Evolutionary conservation across 2,113 vertebrate species (phyloP), one percentile per base, ranked within the genome.

Genomic region (Antechinus flavipes): DNA sequence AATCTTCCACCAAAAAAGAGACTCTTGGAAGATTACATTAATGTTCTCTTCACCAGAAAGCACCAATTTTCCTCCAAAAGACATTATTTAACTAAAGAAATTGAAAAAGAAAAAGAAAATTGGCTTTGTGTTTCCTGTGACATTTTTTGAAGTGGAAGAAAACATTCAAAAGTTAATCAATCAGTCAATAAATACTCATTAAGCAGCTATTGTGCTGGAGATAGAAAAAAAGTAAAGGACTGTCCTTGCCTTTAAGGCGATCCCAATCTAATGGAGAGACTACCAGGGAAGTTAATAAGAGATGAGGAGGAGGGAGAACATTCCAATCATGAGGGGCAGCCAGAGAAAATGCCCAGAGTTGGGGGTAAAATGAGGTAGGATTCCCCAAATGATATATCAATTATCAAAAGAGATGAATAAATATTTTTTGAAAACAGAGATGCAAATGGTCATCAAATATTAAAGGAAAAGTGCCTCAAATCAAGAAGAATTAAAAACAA

Each of bases 11-110:
- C 35, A 55, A 54, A 35, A 35, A 95, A 93, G 68, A 84, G 35
- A 84, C n/a, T 84, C 35, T n/a, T 16, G 14, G 93, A 93, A 91
- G 22, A 76, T 46, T 58, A 22, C n/a, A n/a, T 95, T 58, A 94
- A 94, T 56, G 68, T 93, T 93, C 90, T 95, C 55, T 84, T 55
- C 93, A 90, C 50, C 26, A 49, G 8, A n/a, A 96, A 42, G 26
- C 26, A 91, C n/a, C 6, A 23, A 12, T n/a, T 49, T 50, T 89
- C 6, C 2, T 47, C 22, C 27, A 84, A 42, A 84, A 84, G 68
- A 76, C n/a, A 35, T 7, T 16, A 14, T 35, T 68, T 84, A 84
- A 42, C 35, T n/a, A 84, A 84, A 7, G n/a, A 84, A 84, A 84
- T 11, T 52, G 50, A 49, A 49, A 49, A 49, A 49, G 49, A 12